Evolutionary conservation across 2,113 vertebrate genomes (phyloP), one percentile per base, ranked within the genome.

Genomic region (Tetrao urogallus): DNA sequence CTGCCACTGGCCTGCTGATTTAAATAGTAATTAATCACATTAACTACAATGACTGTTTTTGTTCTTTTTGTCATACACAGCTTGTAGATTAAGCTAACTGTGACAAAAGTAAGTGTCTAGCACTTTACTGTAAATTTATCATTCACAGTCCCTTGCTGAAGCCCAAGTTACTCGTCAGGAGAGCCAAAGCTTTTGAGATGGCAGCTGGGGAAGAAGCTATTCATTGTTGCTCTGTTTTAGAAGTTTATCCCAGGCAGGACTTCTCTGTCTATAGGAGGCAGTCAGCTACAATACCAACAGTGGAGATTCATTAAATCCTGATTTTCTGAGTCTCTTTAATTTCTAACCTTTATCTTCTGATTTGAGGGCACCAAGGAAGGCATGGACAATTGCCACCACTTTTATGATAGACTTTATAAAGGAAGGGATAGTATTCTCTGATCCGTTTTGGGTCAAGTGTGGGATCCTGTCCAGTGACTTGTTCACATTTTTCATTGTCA

Each of bases 11-110:
- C 74, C 65, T 95, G 52, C 48, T 94, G 84, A 92, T 96, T 94
- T 93, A 66, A 89, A 75, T 75, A 94, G 70, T 84, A 95, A 95
- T 95, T 96, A 66, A 96, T 97, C 89, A 96, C 32, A 90, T 94
- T 95, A 96, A 90, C 74, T 92, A 36, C 61, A 52, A 38, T 72
- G 72, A 56, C 61, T 92, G 65, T 65, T 96, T 95, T 94, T 92
- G 89, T 93, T 93, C 94, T 75, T 91, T 89, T 73, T 93, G 73
- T 92, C 87, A 48, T 77, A 84, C 50, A 86, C 66, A 71, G 50
- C 66, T 93, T 87, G 74, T 63, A 83, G 90, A 91, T 93, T 90
- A 88, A 92, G 82, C 52, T 84, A 92, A 86, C 57, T 65, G 47
- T 86, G 89, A 83, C 70, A 82, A 87, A 96, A 73, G 32, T 3